Evolutionary conservation across 2,888 invertebrate species (phyloP).

Genomic region (Deroplatys truncata): DNA sequence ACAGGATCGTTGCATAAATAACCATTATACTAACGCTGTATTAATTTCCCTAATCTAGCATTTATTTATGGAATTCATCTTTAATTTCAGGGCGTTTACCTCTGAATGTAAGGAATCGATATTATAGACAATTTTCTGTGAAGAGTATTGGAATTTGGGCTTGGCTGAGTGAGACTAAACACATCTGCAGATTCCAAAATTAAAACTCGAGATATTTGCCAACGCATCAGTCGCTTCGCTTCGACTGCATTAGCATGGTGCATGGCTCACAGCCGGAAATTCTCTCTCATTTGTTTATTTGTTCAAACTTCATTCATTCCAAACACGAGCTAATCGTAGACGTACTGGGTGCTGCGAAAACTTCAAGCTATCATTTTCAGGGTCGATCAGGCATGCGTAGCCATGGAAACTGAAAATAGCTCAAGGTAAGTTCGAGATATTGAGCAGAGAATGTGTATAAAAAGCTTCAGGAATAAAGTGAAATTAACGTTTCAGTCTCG

Average conservation of each 20-base stretch:
- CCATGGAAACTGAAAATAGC: too few species aligned
- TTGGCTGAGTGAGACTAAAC: neutral
- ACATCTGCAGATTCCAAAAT: neutral
- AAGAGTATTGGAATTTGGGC: neutral
- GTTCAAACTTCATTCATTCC: neutral
- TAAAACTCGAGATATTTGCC: neutral
- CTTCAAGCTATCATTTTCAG: neutral
- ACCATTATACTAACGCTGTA: too few species aligned
- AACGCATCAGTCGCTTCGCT: neutral
- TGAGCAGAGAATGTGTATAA: too few species aligned
- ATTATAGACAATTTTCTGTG: neutral
- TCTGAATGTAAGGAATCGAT: neutral
- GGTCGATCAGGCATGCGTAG: neutral
- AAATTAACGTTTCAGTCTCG: too few species aligned
- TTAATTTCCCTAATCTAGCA: too few species aligned
- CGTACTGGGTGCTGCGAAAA: neutral
- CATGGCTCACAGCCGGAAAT: neutral
- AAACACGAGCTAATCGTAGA: neutral
- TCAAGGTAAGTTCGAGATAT: too few species aligned
- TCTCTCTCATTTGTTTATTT: neutral
- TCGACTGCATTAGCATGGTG: neutral
- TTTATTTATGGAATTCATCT: neutral
- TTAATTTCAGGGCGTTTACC: too few species aligned
- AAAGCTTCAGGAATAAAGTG: too few species aligned
- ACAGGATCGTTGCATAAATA: too few species aligned